phyloP scores from a whole-genome alignment of 2,888 invertebrate species.

The Mesorhabditis belari region DNA sequence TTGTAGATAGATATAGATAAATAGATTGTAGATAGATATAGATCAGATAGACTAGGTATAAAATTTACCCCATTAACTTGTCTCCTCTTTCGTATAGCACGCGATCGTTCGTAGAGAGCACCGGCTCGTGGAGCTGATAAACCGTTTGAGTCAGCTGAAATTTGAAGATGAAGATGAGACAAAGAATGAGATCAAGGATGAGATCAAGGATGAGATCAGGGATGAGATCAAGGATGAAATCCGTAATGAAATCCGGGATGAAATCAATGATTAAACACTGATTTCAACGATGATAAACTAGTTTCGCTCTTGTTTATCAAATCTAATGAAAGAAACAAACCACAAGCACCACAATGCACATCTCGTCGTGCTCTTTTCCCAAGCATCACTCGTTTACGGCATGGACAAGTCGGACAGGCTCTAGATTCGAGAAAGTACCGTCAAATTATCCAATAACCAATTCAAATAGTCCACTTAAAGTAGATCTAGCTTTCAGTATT shows the following conservation, averaged over 20 bases:
- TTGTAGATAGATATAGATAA: too few species aligned
- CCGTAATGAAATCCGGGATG: too few species aligned
- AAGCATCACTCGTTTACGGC: slow-evolving; percentile 27
- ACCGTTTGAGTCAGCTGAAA: not conserved
- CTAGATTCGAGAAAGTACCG: slow-evolving; percentile 5
- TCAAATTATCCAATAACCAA: not conserved
- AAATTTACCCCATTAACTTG: slow-evolving; percentile 22
- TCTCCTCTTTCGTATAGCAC: slow-evolving; percentile 13
- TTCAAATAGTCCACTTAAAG: not conserved
- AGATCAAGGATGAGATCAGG: too few species aligned
- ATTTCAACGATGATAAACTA: too few species aligned
- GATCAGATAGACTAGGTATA: too few species aligned
- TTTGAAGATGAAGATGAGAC: too few species aligned
- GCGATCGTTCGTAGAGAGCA: slow-evolving; percentile 1
- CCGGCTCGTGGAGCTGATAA: slow-evolving; percentile 5
- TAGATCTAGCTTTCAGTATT: too few species aligned
- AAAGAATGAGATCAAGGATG: too few species aligned
- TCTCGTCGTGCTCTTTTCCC: slow-evolving; percentile 27
- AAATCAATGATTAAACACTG: too few species aligned
- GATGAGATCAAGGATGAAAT: too few species aligned
- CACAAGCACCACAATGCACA: slow-evolving; percentile 32
- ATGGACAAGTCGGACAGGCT: slow-evolving; percentile 35
- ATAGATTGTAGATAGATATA: too few species aligned
- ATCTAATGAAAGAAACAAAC: not conserved
- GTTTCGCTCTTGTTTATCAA: not conserved